Conservation (phyloP, 2,797 vertebrate species). For the Phrynocephalus forsythii region DNA sequence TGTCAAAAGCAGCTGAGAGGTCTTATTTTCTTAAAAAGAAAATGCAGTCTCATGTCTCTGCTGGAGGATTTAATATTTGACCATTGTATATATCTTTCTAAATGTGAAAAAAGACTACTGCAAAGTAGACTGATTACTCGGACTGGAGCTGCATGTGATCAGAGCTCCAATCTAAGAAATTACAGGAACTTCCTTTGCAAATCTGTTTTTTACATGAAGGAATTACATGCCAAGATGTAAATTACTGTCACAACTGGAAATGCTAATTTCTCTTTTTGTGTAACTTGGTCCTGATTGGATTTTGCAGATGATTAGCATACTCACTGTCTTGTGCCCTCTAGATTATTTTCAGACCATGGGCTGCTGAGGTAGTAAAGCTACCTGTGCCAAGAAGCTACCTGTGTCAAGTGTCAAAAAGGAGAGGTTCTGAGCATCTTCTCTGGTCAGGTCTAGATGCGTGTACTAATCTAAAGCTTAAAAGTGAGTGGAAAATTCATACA, state of each 20-base stretch:
- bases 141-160: not conserved
- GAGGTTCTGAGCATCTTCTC: not conserved
- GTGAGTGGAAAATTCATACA: not conserved
- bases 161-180: too few species aligned
- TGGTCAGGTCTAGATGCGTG: not conserved
- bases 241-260: too few species aligned
- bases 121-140: not conserved
- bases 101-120: not conserved
- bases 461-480: not conserved
- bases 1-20: too few species aligned
- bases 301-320: not conserved
- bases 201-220: too few species aligned
- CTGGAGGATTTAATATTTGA: slow-evolving; percentile 1
- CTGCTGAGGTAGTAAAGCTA: not conserved
- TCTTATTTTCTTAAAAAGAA: too few species aligned
- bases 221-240: too few species aligned
- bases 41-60: not conserved
- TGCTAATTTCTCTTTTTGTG: too few species aligned
- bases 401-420: not conserved
- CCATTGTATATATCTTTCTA: not conserved
- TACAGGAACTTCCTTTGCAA: too few species aligned
- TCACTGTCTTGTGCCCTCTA: not conserved
- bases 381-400: not conserved
- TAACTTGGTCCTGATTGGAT: not conserved
- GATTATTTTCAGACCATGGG: not conserved